Conservation (phyloP, 2,888 invertebrate genomes). For the Acleris literana region DNA sequence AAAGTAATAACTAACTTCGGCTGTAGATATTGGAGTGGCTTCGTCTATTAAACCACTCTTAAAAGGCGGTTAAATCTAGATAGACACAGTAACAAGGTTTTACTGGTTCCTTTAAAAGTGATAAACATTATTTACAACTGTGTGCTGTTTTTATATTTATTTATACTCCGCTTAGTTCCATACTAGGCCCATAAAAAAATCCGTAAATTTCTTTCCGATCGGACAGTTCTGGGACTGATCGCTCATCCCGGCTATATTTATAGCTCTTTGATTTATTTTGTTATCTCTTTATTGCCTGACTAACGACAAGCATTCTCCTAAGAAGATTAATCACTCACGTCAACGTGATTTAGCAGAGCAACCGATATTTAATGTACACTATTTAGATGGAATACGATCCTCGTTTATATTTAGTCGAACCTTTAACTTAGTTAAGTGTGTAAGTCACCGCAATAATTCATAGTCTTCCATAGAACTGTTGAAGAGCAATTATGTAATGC, state of each 20-base stretch:
- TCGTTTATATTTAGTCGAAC: conserved; percentile 74
- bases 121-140: conserved; percentile 75
- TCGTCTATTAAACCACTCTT: conserved; percentile 28
- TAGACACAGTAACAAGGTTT: conserved; percentile 55
- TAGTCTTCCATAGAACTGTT: conserved; percentile 40
- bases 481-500: conserved; percentile 4
- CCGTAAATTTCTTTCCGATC: conserved; percentile 72
- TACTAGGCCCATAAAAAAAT: conserved; percentile 72
- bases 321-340: conserved; percentile 80
- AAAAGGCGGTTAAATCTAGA: conserved; percentile 44
- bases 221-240: conserved; percentile 77
- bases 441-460: conserved; percentile 62
- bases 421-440: conserved; percentile 65
- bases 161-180: conserved; percentile 68
- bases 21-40: background rate
- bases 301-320: conserved; percentile 81
- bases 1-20: conserved; percentile 3
- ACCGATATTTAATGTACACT: conserved; percentile 80
- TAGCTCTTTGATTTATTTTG: conserved; percentile 82
- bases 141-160: conserved; percentile 71
- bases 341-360: conserved; percentile 82
- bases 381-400: conserved; percentile 76
- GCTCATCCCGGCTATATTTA: conserved; percentile 78
- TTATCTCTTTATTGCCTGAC: conserved; percentile 81
- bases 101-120: conserved; percentile 62